A percentile compares a stretch with the other conserved stretches of the same genome.
Evolutionary conservation across 2,888 invertebrate species (phyloP).

Genomic region (Synanthedon formicaeformis): DNA sequence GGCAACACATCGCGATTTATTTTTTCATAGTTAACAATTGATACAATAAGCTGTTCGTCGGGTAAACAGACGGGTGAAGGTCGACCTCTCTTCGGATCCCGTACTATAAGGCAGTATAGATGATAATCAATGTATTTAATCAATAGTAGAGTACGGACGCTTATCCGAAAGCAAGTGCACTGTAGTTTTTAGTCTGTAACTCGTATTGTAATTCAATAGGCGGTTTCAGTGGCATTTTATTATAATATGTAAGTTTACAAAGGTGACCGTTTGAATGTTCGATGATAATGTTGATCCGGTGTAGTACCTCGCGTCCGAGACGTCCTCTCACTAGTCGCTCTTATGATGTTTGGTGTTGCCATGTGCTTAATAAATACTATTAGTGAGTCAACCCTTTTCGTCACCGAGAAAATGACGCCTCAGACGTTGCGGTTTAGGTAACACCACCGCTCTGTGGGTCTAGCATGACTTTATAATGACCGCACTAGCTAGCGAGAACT

Average conservation of each 20-base stretch:
- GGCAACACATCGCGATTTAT: no score
- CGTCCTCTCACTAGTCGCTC: constrained; percentile 9
- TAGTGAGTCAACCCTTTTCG: no score
- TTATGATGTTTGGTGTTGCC: constrained; percentile 4
- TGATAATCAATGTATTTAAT: constrained; percentile 6
- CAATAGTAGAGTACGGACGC: constrained; percentile 7
- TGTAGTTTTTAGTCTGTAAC: constrained; percentile 22
- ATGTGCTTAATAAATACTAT: background rate
- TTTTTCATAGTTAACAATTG: no score
- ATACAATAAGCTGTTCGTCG: no score
- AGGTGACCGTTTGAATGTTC: constrained; percentile 53
- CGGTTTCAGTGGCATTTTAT: background rate
- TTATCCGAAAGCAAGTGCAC: constrained; percentile 25
- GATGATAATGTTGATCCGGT: constrained; percentile 58
- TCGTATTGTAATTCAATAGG: background rate
- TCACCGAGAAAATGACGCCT: no score
- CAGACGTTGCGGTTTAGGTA: no score
- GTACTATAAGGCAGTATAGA: constrained; percentile 4
- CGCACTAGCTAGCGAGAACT: no score
- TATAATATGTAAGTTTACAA: background rate
- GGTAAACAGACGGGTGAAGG: no score
- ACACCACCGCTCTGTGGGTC: no score
- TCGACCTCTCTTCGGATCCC: no score
- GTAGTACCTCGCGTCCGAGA: constrained; percentile 16
- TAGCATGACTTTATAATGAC: no score